A percentile compares a stretch with the other conserved stretches of the same genome.
These are phyloP conservation scores for Habropoda laboriosa DNA, from an alignment of 1,140 invertebrate genomes.

Conservation along the genomic window DNA sequence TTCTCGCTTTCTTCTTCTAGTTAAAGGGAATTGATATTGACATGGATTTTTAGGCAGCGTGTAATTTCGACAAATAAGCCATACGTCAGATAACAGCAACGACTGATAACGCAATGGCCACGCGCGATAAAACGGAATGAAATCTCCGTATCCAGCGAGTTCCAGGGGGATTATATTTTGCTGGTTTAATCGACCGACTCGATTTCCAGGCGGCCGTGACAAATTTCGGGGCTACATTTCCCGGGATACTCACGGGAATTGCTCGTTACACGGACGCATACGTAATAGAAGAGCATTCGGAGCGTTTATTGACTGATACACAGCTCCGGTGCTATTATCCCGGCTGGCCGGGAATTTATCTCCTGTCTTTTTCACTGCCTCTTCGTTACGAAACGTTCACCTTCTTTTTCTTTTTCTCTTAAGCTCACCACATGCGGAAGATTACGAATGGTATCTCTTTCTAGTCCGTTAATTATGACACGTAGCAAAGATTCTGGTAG, in stretches of 20 bases:
- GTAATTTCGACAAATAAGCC: slow-evolving; percentile 11
- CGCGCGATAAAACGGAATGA: slow-evolving; percentile 19
- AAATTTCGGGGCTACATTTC: slow-evolving; percentile 11
- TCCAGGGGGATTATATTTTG: slow-evolving; percentile 15
- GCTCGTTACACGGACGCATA: slow-evolving; percentile 27
- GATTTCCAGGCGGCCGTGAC: slow-evolving; percentile 18
- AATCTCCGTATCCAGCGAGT: slow-evolving; percentile 4
- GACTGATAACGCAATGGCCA: not conserved
- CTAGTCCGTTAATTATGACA: no score
- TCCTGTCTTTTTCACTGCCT: no score
- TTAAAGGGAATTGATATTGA: not conserved
- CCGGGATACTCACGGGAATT: slow-evolving; percentile 22
- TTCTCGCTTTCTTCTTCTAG: not conserved
- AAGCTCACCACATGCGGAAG: no score
- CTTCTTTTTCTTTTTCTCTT: no score
- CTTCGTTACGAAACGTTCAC: not conserved
- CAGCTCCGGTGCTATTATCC: not conserved
- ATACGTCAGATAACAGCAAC: not conserved
- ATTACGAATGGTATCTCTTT: no score
- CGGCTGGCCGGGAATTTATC: not conserved
- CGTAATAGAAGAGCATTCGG: not conserved
- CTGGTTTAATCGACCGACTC: slow-evolving; percentile 32
- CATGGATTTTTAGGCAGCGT: not conserved
- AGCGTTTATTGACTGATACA: slow-evolving; percentile 11
- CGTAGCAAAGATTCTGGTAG: no score